A percentile compares a stretch with the other conserved stretches of the same genome.
phyloP scores from a whole-genome alignment of 2,113 vertebrate species.

The Mus spicilegus region DNA sequence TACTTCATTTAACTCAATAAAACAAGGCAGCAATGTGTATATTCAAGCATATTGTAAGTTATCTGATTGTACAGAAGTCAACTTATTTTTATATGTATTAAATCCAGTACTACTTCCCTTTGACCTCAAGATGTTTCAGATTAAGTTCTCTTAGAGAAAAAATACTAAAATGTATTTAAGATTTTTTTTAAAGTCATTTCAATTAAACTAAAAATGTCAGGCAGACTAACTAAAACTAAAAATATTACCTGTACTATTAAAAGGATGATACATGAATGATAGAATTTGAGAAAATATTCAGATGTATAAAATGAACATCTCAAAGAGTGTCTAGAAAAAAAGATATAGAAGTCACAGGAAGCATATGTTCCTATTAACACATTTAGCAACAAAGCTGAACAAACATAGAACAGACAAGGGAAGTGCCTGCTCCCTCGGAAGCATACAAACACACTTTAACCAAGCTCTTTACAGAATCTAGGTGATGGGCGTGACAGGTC shows the following conservation, averaged over 20 bases:
- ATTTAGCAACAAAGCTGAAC: not conserved
- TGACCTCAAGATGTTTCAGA: not conserved
- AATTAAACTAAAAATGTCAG: not conserved
- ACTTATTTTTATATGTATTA: not conserved
- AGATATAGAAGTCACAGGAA: not conserved
- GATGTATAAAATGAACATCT: not conserved
- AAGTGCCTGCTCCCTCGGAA: not conserved
- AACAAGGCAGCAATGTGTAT: not conserved
- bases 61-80: not conserved
- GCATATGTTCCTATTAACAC: not conserved
- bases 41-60: not conserved
- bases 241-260: not conserved
- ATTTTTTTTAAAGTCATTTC: not conserved
- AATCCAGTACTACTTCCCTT: not conserved
- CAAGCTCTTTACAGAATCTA: not conserved
- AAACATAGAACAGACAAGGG: not conserved
- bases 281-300: not conserved
- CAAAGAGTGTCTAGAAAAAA: conserved; percentile 1
- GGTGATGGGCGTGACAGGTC: not conserved
- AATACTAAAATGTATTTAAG: conserved; percentile 1
- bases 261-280: not conserved
- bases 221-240: not conserved
- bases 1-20: not conserved
- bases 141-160: conserved; percentile 22
- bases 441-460: not conserved